Evolutionary conservation across 2,888 invertebrate species (phyloP).

Genomic region (Ferdinandea cuprea): DNA sequence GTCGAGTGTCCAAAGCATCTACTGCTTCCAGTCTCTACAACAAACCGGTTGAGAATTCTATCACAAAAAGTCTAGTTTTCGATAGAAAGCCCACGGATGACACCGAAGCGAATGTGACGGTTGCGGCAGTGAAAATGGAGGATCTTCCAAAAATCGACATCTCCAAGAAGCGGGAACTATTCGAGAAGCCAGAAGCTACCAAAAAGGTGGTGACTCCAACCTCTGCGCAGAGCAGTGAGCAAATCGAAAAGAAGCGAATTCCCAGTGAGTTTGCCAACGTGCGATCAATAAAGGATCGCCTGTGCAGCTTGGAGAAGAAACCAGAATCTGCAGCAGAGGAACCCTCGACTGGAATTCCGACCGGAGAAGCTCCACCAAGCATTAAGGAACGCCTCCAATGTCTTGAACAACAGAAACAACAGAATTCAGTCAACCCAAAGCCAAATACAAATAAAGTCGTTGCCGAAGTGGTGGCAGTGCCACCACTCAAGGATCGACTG

Average conservation of each 20-base stretch:
- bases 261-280: slow-evolving; percentile 85
- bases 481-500: slow-evolving; percentile 82
- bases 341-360: slow-evolving; percentile 78
- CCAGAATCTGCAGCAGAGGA: slow-evolving; percentile 84
- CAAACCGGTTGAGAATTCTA: slow-evolving; percentile 36
- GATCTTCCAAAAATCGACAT: slow-evolving; percentile 92
- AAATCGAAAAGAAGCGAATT: slow-evolving; percentile 63
- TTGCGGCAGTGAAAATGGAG: slow-evolving; percentile 81
- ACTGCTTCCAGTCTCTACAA: slow-evolving; percentile 69
- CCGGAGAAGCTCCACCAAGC: slow-evolving; percentile 86
- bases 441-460: slow-evolving; percentile 76
- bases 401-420: slow-evolving; percentile 84
- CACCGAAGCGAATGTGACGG: slow-evolving; percentile 12
- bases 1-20: slow-evolving; percentile 88
- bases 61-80: slow-evolving; percentile 25
- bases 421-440: slow-evolving; percentile 80
- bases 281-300: slow-evolving; percentile 89
- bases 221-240: slow-evolving; percentile 70
- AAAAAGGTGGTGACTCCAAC: slow-evolving; percentile 32
- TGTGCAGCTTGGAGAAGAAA: slow-evolving; percentile 87
- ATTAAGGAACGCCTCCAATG: slow-evolving; percentile 87
- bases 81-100: slow-evolving; percentile 41
- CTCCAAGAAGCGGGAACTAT: slow-evolving; percentile 91
- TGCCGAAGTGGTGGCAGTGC: slow-evolving; percentile 81
- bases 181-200: slow-evolving; percentile 86